A percentile compares a stretch with the other conserved stretches of the same genome.
Evolutionary conservation across 2,113 vertebrate species (phyloP).

Genomic region (Gavialis gangeticus): DNA sequence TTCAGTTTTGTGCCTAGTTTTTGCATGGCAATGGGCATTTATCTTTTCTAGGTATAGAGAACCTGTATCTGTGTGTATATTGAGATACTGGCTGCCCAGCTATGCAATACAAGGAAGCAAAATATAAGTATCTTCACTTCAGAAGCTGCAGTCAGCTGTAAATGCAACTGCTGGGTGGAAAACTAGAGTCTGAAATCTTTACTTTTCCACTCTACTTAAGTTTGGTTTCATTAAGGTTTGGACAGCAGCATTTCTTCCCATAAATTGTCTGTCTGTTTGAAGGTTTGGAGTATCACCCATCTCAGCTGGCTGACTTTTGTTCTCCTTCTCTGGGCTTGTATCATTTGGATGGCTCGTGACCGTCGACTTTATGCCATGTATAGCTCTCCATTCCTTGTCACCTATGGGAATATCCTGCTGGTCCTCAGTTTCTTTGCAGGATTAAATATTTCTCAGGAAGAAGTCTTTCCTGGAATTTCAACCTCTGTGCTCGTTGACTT

Average conservation of each 20-base stretch:
- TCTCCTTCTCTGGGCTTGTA: slow-evolving; percentile 85
- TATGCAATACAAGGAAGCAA: background rate
- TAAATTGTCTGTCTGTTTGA: background rate
- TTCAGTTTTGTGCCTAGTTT: background rate
- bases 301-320: slow-evolving; percentile 83
- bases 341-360: slow-evolving; percentile 81
- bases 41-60: background rate
- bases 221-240: background rate
- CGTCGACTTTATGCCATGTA: slow-evolving; percentile 82
- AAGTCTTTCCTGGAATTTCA: slow-evolving; percentile 78
- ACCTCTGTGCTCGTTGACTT: slow-evolving; percentile 79
- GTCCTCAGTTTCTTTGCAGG: slow-evolving; percentile 79
- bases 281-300: slow-evolving; percentile 84
- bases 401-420: slow-evolving; percentile 82
- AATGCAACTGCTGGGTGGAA: background rate
- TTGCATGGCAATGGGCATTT: background rate
- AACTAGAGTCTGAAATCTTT: background rate
- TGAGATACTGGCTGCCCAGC: background rate
- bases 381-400: slow-evolving; percentile 86
- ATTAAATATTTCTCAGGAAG: slow-evolving; percentile 79
- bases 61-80: background rate
- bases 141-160: background rate
- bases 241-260: background rate
- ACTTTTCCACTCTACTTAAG: background rate
- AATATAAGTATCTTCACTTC: background rate